phyloP scores from a whole-genome alignment of 2,797 vertebrate species.

The Crenichthys baileyi region DNA sequence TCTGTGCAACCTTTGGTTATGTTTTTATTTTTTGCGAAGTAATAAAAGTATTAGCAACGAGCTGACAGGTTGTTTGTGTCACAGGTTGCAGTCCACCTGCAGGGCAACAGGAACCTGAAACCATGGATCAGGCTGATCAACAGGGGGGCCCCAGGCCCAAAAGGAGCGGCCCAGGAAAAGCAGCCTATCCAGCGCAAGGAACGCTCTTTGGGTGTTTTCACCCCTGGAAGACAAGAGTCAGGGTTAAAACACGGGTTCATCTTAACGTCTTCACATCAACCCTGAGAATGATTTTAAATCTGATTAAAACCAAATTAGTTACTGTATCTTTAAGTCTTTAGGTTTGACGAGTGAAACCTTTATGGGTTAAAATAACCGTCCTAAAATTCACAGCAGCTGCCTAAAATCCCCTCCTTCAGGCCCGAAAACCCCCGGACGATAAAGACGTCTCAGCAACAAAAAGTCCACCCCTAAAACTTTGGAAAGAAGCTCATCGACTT shows the following conservation, averaged over 20 bases:
- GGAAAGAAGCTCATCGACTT: slow-evolving; percentile 95
- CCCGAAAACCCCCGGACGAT: slow-evolving; percentile 76
- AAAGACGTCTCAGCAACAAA: slow-evolving; percentile 91
- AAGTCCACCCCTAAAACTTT: too few relatives aligned
- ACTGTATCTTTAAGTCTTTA: not conserved
- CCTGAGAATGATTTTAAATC: too few relatives aligned
- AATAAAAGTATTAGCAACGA: too few relatives aligned
- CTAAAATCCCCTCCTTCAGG: slow-evolving; percentile 18
- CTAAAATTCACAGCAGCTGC: not conserved
- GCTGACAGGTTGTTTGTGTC: slow-evolving; percentile 3
- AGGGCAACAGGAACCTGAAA: slow-evolving; percentile 34
- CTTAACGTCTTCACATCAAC: too few relatives aligned
- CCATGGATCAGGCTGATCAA: slow-evolving; percentile 27
- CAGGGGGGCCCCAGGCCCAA: slow-evolving; percentile 58
- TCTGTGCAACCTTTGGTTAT: too few relatives aligned
- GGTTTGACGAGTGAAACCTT: too few relatives aligned
- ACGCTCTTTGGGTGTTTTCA: too few relatives aligned
- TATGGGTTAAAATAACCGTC: too few relatives aligned
- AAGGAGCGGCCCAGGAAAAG: not conserved
- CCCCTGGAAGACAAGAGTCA: not conserved
- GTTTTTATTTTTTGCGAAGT: too few relatives aligned
- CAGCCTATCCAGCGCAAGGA: too few relatives aligned
- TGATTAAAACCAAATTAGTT: not conserved
- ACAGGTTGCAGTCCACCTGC: slow-evolving; percentile 36
- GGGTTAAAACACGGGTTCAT: not conserved